Evolutionary conservation across 2,888 invertebrate species (phyloP), one percentile per base, ranked within the genome.

Genomic region (Trichacis sp.): DNA sequence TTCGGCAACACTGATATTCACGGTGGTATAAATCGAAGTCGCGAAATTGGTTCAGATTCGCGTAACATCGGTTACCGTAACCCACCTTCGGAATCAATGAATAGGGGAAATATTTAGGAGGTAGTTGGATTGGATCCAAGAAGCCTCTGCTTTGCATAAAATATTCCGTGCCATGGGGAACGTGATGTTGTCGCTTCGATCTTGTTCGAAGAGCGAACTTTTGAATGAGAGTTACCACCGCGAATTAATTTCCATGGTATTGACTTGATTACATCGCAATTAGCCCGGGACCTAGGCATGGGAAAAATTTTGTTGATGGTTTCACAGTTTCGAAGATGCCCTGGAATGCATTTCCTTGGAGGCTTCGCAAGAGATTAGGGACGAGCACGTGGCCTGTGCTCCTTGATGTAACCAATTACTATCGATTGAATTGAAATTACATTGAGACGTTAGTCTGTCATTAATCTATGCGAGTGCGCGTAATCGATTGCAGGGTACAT

Each of bases 51-150:
- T 14, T 29, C 45, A 20, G 4, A 24, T 24, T 46, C 18, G 12
- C n/a, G 46, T 18, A 49, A 19, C 18, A 15, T 33, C 2, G n/a
- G 36, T 36, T 19, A 18, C 36, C 11, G 18, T 19, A 38, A 36
- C 5, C 19, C 17, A 49, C 49, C 36, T 49, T 49, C 30, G 19
- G 19, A 19, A 36, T 36, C 49, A 18, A 36, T 49, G 36, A 49
- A 49, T 36, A 19, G 19, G 46, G 18, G 49, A 49, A 49, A 49
- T 49, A 49, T 49, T 49, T 49, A 33, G 36, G 18, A 1, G 33
- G 38, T 3, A 36, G 49, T 49, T 49, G 49, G 49, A 36, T 11
- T 15, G 19, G 36, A 49, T 49, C 49, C 49, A 49, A 49, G 38
- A 36, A 19, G 19, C 49, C 18, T 48, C 48, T 11, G 33, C 33